Conservation (phyloP, 2,888 invertebrate genomes). For the Caenorhabditis sp. region DNA sequence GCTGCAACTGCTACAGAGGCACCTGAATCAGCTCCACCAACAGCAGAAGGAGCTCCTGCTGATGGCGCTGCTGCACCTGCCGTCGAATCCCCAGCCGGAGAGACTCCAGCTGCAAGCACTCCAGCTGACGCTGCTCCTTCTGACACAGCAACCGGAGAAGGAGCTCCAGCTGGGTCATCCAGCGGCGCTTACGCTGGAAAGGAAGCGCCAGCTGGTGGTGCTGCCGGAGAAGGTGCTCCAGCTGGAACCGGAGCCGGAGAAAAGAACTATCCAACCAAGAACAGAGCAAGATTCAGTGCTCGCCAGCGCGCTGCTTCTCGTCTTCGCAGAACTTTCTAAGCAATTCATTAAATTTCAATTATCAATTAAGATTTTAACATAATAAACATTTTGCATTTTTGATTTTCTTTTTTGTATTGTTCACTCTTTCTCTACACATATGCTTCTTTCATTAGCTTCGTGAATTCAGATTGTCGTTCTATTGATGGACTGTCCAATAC, state of each 20-base stretch:
- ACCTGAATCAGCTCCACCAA: slow-evolving; percentile 18
- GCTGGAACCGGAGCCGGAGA: slow-evolving; percentile 36
- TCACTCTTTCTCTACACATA: too few species aligned
- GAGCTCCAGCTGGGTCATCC: slow-evolving; percentile 34
- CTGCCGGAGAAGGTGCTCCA: slow-evolving; percentile 32
- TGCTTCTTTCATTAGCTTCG: too few species aligned
- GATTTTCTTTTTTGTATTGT: too few species aligned
- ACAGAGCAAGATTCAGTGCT: slow-evolving; percentile 55
- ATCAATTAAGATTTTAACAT: too few species aligned
- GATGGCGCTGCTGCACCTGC: slow-evolving; percentile 10
- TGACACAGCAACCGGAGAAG: slow-evolving; percentile 20
- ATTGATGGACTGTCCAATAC: too few species aligned
- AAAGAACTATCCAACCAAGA: slow-evolving; percentile 55
- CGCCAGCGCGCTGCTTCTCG: slow-evolving; percentile 58
- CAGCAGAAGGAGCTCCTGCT: slow-evolving; percentile 12
- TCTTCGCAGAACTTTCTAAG: slow-evolving; percentile 56
- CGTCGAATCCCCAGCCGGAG: slow-evolving; percentile 15
- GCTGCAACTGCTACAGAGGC: background rate
- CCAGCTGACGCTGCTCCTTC: slow-evolving; percentile 13
- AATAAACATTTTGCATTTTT: slow-evolving; percentile 5
- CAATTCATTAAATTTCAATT: too few species aligned
- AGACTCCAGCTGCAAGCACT: background rate
- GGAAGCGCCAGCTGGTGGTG: slow-evolving; percentile 12
- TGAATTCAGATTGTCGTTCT: too few species aligned
- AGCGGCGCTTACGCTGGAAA: slow-evolving; percentile 29